A percentile compares a stretch with the other conserved stretches of the same genome.
Evolutionary conservation across 1,140 invertebrate genomes (phyloP).

Genomic region (Pogonus chalceus): DNA sequence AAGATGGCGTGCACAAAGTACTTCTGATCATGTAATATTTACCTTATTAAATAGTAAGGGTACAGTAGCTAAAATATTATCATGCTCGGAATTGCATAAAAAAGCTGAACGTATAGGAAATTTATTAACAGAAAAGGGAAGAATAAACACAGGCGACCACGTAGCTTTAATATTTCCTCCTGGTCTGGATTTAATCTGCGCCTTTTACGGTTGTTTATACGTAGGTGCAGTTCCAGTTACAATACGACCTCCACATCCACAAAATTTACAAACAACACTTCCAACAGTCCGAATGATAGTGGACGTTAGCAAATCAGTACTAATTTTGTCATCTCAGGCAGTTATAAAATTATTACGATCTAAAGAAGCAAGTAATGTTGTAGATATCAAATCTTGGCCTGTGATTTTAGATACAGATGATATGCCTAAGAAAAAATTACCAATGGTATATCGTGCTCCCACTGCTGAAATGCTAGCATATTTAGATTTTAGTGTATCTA

Average conservation of each 20-base stretch:
- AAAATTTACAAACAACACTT: conserved; percentile 94
- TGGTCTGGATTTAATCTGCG: conserved; percentile 92
- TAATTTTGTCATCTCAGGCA: conserved; percentile 88
- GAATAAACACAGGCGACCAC: conserved; percentile 94
- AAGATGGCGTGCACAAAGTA: conserved; percentile 85
- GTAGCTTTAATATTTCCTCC: conserved; percentile 98
- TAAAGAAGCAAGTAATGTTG: conserved; percentile 91
- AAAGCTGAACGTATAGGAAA: conserved; percentile 93
- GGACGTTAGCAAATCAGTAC: conserved; percentile 94
- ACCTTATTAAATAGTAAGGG: conserved; percentile 94
- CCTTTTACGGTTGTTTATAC: conserved; percentile 98
- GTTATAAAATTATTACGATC: conserved; percentile 94
- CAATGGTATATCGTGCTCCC: conserved; percentile 78
- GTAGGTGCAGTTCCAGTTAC: conserved; percentile 96
- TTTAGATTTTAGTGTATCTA: conserved; percentile 95
- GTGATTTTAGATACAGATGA: conserved; percentile 94
- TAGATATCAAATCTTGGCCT: conserved; percentile 95
- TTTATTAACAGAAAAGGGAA: conserved; percentile 84
- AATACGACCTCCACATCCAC: conserved; percentile 94
- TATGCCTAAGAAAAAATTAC: conserved; percentile 90
- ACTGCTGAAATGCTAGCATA: conserved; percentile 95
- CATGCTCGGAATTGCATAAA: conserved; percentile 93
- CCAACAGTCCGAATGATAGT: conserved; percentile 95
- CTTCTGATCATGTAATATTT: conserved; percentile 96
- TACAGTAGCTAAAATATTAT: conserved; percentile 73